These are phyloP conservation scores for Sebastolobus altivelis DNA, from an alignment of 2,797 vertebrate species.

Conservation along the genomic window DNA sequence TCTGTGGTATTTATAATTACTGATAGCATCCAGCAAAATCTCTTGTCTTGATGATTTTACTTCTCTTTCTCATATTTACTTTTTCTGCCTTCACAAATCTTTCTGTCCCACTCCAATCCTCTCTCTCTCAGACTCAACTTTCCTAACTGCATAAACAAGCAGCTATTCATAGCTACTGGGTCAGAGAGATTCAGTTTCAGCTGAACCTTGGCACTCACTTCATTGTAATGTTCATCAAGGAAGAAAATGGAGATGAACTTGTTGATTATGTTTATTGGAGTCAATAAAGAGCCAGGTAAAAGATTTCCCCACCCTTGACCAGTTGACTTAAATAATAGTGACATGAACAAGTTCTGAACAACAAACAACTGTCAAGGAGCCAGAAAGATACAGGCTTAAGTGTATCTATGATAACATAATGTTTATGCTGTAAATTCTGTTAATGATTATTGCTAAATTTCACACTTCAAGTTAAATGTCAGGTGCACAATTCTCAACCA, in stretches of 20 bases:
- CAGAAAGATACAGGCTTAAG: neutral
- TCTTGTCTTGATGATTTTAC: neutral
- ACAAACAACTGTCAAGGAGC: neutral
- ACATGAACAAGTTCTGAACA: neutral
- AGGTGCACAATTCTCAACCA: neutral
- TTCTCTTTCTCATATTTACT: neutral
- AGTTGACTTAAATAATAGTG: neutral
- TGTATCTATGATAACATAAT: neutral
- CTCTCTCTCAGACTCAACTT: slow-evolving; percentile 6
- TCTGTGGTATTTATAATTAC: neutral
- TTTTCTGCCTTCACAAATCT: slow-evolving; percentile 1
- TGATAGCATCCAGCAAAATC: neutral
- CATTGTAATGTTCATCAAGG: neutral
- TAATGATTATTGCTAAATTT: neutral
- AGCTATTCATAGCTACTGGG: slow-evolving; percentile 70
- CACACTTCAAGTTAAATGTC: neutral
- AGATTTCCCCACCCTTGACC: neutral
- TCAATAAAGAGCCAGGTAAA: neutral
- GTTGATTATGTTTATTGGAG: neutral
- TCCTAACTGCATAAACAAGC: slow-evolving; percentile 52
- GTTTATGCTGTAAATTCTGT: neutral
- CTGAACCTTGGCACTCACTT: slow-evolving; percentile 6
- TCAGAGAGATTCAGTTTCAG: slow-evolving; percentile 65
- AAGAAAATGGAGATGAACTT: neutral
- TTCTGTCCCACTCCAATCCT: neutral